These are phyloP conservation scores for Hemithea aestivaria DNA, from an alignment of 2,888 invertebrate species.

Conservation along the genomic window DNA sequence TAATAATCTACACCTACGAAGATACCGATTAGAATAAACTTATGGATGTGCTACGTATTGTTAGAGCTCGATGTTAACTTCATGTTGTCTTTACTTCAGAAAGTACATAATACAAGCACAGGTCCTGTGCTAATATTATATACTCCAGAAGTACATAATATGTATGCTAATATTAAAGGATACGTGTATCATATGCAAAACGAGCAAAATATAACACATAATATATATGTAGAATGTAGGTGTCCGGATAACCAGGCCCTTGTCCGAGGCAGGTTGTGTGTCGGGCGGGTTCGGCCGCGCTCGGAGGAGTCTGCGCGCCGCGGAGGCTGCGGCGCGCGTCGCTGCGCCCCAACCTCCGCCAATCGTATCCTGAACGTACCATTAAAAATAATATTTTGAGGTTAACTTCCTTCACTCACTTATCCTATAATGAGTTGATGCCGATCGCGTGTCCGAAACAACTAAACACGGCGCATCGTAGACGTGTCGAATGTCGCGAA, in stretches of 20 bases:
- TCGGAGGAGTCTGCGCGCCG: slow-evolving; percentile 47
- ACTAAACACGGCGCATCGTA: slow-evolving; percentile 42
- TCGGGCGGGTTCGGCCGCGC: slow-evolving; percentile 43
- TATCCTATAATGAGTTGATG: slow-evolving; percentile 52
- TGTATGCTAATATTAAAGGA: too few relatives aligned
- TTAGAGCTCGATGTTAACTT: slow-evolving; percentile 19
- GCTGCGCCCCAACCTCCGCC: slow-evolving; percentile 51
- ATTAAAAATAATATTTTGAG: slow-evolving; percentile 75
- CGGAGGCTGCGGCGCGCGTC: slow-evolving; percentile 46
- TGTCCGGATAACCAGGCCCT: slow-evolving; percentile 25
- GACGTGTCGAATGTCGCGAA: slow-evolving; percentile 73
- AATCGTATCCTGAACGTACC: slow-evolving; percentile 69
- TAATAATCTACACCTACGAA: slow-evolving; percentile 9
- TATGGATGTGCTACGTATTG: slow-evolving; percentile 25
- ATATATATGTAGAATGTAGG: slow-evolving; percentile 34
- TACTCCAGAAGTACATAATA: too few relatives aligned
- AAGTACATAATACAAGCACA: slow-evolving; percentile 19
- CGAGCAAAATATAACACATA: too few relatives aligned
- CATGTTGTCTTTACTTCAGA: slow-evolving; percentile 24
- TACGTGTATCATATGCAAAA: slow-evolving; percentile 16
- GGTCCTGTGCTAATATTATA: too few relatives aligned
- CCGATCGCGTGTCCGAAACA: slow-evolving; percentile 42
- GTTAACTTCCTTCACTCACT: slow-evolving; percentile 58
- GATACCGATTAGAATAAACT: slow-evolving; percentile 15
- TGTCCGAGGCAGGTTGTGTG: slow-evolving; percentile 30